phyloP scores from a whole-genome alignment of 2,888 invertebrate genomes.

The Eucriotettix oculatus region DNA sequence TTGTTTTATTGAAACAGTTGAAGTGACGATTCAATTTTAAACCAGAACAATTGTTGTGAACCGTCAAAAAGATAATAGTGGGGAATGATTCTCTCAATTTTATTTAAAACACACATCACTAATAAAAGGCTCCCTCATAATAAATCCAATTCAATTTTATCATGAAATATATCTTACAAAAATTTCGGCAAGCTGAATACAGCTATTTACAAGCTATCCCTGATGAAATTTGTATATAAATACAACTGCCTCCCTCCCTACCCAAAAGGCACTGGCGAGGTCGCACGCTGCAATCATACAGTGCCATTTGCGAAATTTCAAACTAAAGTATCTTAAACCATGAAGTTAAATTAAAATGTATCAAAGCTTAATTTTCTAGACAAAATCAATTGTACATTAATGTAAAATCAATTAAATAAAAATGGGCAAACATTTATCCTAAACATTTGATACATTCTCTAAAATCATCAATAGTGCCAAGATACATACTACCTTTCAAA shows the following conservation, averaged over 20 bases:
- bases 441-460: conserved; percentile 25
- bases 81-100: too few relatives aligned
- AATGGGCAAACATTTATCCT: not conserved
- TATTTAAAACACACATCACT: too few relatives aligned
- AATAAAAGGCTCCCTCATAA: too few relatives aligned
- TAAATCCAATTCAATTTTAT: too few relatives aligned
- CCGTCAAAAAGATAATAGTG: too few relatives aligned
- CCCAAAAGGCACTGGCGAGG: not conserved
- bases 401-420: not conserved
- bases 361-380: not conserved
- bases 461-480: conserved; percentile 37
- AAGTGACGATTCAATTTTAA: too few relatives aligned
- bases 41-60: too few relatives aligned
- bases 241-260: not conserved
- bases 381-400: not conserved
- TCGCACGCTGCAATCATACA: not conserved
- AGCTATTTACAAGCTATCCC: too few relatives aligned
- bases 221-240: not conserved
- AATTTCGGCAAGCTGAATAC: too few relatives aligned
- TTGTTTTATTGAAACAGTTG: too few relatives aligned
- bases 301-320: not conserved
- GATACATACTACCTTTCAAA: conserved; percentile 33
- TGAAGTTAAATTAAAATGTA: not conserved
- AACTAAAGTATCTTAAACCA: not conserved
- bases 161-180: too few relatives aligned